Conservation (phyloP, 1,140 invertebrate genomes). For the Magallana angulata region DNA sequence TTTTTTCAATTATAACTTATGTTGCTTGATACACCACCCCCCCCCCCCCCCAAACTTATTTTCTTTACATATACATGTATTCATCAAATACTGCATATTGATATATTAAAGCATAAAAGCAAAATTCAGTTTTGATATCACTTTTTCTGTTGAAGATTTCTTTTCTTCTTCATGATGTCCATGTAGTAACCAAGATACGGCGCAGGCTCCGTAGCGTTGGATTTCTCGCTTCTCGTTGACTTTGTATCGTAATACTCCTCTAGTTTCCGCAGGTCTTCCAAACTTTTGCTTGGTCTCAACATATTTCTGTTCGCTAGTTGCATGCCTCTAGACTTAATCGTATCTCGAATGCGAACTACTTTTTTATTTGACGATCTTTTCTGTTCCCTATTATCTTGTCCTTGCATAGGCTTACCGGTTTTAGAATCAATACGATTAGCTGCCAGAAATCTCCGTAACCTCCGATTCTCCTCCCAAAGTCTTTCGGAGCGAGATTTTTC, state of each 20-base stretch:
- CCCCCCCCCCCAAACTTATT: too few species aligned
- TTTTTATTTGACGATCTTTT: slow-evolving; percentile 40
- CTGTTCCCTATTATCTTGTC: slow-evolving; percentile 23
- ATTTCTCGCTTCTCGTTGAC: slow-evolving; percentile 49
- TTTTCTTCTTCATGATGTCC: slow-evolving; percentile 48
- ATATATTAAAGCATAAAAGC: too few species aligned
- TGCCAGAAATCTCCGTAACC: slow-evolving; percentile 49
- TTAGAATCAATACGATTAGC: slow-evolving; percentile 59
- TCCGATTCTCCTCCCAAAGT: slow-evolving; percentile 60
- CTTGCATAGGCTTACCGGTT: slow-evolving; percentile 48
- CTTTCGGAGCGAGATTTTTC: slow-evolving; percentile 52
- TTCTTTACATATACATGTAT: too few species aligned
- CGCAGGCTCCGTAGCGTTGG: slow-evolving; percentile 43
- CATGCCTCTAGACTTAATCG: slow-evolving; percentile 31
- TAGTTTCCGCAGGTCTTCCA: slow-evolving; percentile 47
- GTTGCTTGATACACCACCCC: too few species aligned
- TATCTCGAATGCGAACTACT: slow-evolving; percentile 29
- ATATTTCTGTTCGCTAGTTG: background rate
- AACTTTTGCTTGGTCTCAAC: slow-evolving; percentile 44
- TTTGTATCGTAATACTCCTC: slow-evolving; percentile 29
- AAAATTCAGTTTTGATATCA: background rate
- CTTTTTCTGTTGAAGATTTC: slow-evolving; percentile 15
- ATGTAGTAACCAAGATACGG: slow-evolving; percentile 57
- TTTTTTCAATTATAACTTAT: too few species aligned
- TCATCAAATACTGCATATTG: too few species aligned